Percentiles rank a stretch among this genome's conserved stretches.
Evolutionary conservation across 2,113 vertebrate species (phyloP).

Genomic region (Rhinolophus ferrumequinum): DNA sequence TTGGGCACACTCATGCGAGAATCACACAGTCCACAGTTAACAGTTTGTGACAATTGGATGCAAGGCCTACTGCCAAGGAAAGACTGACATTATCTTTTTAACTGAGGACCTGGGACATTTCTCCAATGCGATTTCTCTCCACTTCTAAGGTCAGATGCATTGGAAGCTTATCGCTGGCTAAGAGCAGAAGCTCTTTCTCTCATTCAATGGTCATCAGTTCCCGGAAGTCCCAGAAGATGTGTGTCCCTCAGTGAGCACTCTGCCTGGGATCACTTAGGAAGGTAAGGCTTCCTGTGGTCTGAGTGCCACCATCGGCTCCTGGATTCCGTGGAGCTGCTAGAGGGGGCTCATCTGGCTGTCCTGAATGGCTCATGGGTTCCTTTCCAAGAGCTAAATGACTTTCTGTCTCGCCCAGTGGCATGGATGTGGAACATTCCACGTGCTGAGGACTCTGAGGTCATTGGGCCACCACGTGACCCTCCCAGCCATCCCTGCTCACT

Average conservation of each 20-base stretch:
- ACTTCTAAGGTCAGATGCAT: too few species aligned
- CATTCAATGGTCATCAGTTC: accelerated
- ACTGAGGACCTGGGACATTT: too few species aligned
- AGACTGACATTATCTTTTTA: too few species aligned
- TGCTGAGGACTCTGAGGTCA: accelerated
- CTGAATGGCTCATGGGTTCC: accelerated
- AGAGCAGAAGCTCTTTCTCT: too few species aligned
- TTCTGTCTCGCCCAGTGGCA: background rate
- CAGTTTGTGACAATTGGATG: too few species aligned
- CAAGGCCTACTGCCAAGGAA: too few species aligned
- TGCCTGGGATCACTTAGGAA: accelerated
- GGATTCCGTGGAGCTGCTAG: accelerated
- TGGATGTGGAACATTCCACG: accelerated
- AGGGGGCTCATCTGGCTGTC: background rate
- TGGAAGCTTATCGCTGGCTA: accelerated
- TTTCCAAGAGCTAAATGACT: accelerated
- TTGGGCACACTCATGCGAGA: background rate
- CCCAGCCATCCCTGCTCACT: background rate
- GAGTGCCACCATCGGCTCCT: background rate
- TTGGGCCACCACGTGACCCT: too few species aligned
- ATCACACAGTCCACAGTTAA: background rate
- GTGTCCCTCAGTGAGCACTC: accelerated
- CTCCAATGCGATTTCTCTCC: too few species aligned
- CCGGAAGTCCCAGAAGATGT: background rate
- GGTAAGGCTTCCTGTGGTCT: background rate